These are phyloP conservation scores for Anthoscopus minutus DNA, from an alignment of 2,113 vertebrate species.

Conservation along the genomic window DNA sequence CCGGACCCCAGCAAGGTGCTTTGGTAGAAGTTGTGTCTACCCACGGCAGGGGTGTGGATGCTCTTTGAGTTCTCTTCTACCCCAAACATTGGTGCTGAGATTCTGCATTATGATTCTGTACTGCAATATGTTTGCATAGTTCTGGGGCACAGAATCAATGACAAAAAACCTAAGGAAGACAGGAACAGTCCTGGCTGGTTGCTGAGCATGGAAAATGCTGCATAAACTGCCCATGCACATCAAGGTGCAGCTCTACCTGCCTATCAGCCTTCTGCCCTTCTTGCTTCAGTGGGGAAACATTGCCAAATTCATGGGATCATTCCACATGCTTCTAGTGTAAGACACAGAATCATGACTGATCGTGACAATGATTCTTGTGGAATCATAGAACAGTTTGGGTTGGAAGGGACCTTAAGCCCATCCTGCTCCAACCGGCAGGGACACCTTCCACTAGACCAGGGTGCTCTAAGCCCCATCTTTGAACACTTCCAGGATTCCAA, in stretches of 20 bases:
- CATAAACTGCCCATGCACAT: rapidly evolving
- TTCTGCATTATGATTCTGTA: not conserved
- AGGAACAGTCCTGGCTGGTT: not conserved
- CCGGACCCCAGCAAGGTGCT: rapidly evolving
- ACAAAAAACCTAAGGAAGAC: not conserved
- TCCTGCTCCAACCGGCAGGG: not conserved
- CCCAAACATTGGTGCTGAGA: not conserved
- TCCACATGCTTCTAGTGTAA: not conserved
- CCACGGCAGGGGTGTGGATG: not conserved
- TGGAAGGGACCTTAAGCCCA: not conserved
- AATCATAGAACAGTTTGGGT: not conserved
- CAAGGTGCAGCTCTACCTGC: not conserved
- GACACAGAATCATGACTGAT: rapidly evolving
- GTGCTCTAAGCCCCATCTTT: not conserved
- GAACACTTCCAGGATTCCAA: not conserved
- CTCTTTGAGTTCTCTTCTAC: not conserved
- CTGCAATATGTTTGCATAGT: not conserved
- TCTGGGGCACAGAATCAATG: not conserved
- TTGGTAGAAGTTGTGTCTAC: not conserved
- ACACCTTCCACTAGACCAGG: not conserved
- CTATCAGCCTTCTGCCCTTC: no score
- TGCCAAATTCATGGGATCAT: not conserved
- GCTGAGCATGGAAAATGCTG: not conserved
- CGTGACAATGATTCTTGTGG: no score
- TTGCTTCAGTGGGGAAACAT: not conserved